A percentile compares a stretch with the other conserved stretches of the same genome.
Conservation (phyloP, 2,113 vertebrate genomes). For the Scalopus aquaticus region DNA sequence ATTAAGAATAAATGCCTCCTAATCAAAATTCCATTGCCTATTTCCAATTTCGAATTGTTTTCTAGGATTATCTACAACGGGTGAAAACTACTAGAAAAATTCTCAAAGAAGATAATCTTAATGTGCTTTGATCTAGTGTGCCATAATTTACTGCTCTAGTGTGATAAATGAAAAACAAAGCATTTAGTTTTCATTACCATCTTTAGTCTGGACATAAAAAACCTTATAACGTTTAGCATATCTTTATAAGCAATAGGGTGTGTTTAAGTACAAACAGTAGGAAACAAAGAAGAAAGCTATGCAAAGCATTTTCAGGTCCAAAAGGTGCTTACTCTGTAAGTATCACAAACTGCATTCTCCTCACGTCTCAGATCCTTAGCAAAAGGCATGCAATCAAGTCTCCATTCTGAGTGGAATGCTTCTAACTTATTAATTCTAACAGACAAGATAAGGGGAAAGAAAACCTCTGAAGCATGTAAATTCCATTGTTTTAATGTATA, state of each 20-base stretch:
- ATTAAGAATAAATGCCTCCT: slow-evolving; percentile 57
- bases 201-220: background rate
- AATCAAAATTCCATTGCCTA: slow-evolving; percentile 54
- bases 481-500: slow-evolving; percentile 78
- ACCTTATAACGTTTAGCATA: background rate
- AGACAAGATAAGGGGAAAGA: slow-evolving; percentile 82
- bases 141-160: slow-evolving; percentile 1
- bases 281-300: slow-evolving; percentile 48
- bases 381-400: slow-evolving; percentile 79
- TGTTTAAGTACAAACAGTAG: slow-evolving; percentile 45
- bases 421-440: slow-evolving; percentile 83
- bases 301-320: slow-evolving; percentile 36
- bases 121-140: slow-evolving; percentile 6
- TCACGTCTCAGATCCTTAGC: slow-evolving; percentile 80
- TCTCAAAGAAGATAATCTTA: slow-evolving; percentile 25
- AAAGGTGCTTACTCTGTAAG: slow-evolving; percentile 59
- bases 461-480: slow-evolving; percentile 84
- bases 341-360: slow-evolving; percentile 77
- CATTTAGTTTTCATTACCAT: slow-evolving; percentile 42
- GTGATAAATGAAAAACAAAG: slow-evolving; percentile 37
- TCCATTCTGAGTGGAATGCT: slow-evolving; percentile 76
- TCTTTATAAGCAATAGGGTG: slow-evolving; percentile 48
- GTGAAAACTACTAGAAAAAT: slow-evolving; percentile 45
- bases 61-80: slow-evolving; percentile 41
- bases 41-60: slow-evolving; percentile 34